These are phyloP conservation scores for Tamandua tetradactyla DNA, from an alignment of 2,797 vertebrate species.

Conservation along the genomic window DNA sequence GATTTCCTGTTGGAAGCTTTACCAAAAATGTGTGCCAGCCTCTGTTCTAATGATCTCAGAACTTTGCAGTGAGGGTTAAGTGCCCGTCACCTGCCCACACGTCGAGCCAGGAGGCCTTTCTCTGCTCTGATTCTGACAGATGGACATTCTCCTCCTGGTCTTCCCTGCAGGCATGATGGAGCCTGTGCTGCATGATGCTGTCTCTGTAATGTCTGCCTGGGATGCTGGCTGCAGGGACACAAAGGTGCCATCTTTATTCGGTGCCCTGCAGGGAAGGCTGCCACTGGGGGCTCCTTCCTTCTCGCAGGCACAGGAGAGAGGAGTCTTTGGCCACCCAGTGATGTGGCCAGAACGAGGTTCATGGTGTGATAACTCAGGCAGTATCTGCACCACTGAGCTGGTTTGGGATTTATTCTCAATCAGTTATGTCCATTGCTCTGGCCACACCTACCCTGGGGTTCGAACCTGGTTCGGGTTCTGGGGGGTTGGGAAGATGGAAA, in stretches of 20 bases:
- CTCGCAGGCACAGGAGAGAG: background rate
- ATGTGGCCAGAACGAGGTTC: too few relatives aligned
- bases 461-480: background rate
- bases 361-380: too few relatives aligned
- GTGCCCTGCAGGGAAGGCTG: background rate
- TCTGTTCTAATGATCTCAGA: background rate
- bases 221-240: background rate
- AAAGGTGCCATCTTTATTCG: background rate
- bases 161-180: rapidly evolving
- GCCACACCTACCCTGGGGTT: too few relatives aligned
- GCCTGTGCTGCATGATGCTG: background rate
- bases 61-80: too few relatives aligned
- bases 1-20: background rate
- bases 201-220: too few relatives aligned
- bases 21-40: too few relatives aligned
- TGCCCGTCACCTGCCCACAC: background rate
- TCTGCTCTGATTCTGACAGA: background rate
- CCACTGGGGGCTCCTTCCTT: background rate
- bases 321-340: background rate
- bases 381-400: background rate
- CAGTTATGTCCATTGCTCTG: background rate
- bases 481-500: too few relatives aligned
- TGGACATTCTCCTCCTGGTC: background rate
- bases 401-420: background rate
- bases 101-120: background rate